phyloP scores from a whole-genome alignment of 2,113 vertebrate species.

The Semicossyphus pulcher region DNA sequence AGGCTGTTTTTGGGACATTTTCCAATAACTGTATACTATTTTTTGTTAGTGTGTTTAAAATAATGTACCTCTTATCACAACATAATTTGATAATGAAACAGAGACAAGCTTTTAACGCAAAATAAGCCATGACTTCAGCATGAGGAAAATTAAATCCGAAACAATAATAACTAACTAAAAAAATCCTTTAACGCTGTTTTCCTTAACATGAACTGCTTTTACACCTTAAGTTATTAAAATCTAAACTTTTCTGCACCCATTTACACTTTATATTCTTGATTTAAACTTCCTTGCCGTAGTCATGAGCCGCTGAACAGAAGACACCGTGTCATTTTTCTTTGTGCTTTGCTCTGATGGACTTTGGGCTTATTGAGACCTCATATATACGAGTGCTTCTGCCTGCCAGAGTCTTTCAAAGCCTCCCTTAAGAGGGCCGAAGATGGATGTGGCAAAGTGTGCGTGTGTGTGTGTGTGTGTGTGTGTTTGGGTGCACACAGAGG shows the following conservation, averaged over 20 bases:
- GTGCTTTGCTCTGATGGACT: slow-evolving; percentile 55
- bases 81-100: too few species aligned
- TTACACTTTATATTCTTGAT: not conserved
- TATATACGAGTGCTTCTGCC: slow-evolving; percentile 63
- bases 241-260: not conserved
- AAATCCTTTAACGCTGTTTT: not conserved
- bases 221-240: too few species aligned
- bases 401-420: slow-evolving; percentile 69
- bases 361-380: slow-evolving; percentile 64
- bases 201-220: too few species aligned
- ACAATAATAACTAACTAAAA: slow-evolving; percentile 12
- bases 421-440: slow-evolving; percentile 77
- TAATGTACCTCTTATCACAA: too few species aligned
- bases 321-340: slow-evolving; percentile 38
- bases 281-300: not conserved
- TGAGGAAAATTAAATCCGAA: not conserved
- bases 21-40: too few species aligned
- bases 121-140: too few species aligned
- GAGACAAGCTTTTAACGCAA: too few species aligned
- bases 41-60: too few species aligned
- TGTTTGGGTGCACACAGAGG: slow-evolving; percentile 58
- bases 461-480: slow-evolving; percentile 43
- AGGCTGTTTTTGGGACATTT: too few species aligned
- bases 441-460: slow-evolving; percentile 72
- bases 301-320: slow-evolving; percentile 4